Conservation (phyloP, 2,888 invertebrate species). For the Drosophila helvetica region DNA sequence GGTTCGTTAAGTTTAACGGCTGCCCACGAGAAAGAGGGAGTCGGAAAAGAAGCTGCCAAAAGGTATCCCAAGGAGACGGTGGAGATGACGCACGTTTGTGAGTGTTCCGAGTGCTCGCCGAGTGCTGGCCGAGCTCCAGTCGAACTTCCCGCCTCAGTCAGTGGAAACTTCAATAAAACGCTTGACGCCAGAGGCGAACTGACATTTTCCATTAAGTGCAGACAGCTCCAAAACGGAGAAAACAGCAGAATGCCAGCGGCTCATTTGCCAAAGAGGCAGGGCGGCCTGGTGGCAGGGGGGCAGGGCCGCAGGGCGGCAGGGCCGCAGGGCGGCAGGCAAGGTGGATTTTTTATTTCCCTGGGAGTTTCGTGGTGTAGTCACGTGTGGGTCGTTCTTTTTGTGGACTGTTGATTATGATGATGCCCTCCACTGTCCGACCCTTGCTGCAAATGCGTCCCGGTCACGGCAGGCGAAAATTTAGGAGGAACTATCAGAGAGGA, state of each 20-base stretch:
- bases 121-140: constrained; percentile 15
- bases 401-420: constrained; percentile 62
- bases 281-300: neutral
- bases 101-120: constrained; percentile 21
- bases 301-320: neutral
- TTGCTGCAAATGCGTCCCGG: constrained; percentile 25
- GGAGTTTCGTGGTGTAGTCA: constrained; percentile 44
- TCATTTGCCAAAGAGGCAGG: constrained; percentile 26
- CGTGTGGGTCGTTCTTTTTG: constrained; percentile 32
- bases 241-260: constrained; percentile 44
- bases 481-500: constrained; percentile 10
- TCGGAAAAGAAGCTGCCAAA: constrained; percentile 19
- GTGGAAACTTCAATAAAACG: constrained; percentile 73
- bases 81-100: constrained; percentile 31
- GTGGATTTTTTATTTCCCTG: constrained; percentile 57
- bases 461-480: constrained; percentile 33
- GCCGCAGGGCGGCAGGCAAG: constrained; percentile 5
- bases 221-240: constrained; percentile 54
- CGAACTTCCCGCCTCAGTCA: neutral
- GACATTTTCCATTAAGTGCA: constrained; percentile 81
- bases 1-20: constrained; percentile 74
- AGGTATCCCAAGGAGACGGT: constrained; percentile 36
- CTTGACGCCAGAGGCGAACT: constrained; percentile 73
- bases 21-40: constrained; percentile 37
- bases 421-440: constrained; percentile 9